A percentile compares a stretch with the other conserved stretches of the same genome.
Conservation (phyloP, 2,797 vertebrate species). For the Eulemur albifrons region DNA sequence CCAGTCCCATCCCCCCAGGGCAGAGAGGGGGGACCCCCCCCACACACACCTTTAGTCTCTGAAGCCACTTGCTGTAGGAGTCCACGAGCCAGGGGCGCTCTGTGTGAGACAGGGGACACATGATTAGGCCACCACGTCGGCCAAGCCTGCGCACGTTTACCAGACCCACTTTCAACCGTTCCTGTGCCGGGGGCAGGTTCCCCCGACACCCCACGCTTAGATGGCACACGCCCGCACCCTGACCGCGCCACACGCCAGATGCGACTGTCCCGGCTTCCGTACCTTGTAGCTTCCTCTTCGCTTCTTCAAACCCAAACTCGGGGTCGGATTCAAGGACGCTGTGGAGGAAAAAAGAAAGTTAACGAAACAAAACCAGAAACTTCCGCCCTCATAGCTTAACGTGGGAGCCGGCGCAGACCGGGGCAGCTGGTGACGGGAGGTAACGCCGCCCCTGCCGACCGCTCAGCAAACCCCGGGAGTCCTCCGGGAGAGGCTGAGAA, state of each 20-base stretch:
- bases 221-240: no score
- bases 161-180: background rate
- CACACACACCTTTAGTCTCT: constrained; percentile 91
- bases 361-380: background rate
- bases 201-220: accelerated
- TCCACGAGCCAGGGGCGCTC: constrained; percentile 97
- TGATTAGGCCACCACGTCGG: accelerated
- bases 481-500: background rate
- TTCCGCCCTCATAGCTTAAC: accelerated
- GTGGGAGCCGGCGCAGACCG: no score
- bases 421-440: no score
- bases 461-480: no score
- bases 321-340: constrained; percentile 96
- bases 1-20: background rate
- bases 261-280: background rate
- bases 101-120: constrained; percentile 73
- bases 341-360: constrained; percentile 20
- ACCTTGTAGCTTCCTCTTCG: constrained; percentile 97
- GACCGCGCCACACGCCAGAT: background rate
- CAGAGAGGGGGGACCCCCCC: background rate
- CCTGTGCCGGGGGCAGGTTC: background rate
- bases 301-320: constrained; percentile 96
- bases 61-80: constrained; percentile 92
- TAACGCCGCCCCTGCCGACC: background rate
- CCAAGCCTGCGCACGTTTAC: no score